A percentile compares a stretch with the other conserved stretches of the same genome.
Conservation (phyloP, 2,888 invertebrate genomes). For the Merodon equestris region DNA sequence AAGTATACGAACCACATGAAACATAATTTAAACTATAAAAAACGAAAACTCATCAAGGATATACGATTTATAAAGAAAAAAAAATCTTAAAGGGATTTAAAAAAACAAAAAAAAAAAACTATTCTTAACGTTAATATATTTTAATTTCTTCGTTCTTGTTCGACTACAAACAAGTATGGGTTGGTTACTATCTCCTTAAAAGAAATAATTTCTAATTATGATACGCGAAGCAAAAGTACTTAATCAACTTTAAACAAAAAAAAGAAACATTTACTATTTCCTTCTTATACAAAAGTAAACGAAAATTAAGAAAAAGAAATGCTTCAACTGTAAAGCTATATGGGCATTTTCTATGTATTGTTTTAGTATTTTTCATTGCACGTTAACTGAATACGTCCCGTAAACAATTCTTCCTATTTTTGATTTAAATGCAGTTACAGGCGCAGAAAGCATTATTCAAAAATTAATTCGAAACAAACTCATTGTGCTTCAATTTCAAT, state of each 20-base stretch:
- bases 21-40: slow-evolving; percentile 64
- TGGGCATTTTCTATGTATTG: slow-evolving; percentile 75
- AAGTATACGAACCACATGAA: slow-evolving; percentile 78
- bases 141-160: slow-evolving; percentile 63
- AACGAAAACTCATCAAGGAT: slow-evolving; percentile 71
- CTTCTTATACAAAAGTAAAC: slow-evolving; percentile 28
- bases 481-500: slow-evolving; percentile 62
- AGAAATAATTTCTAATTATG: slow-evolving; percentile 56
- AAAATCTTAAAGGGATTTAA: slow-evolving; percentile 71
- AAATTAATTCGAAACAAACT: slow-evolving; percentile 32
- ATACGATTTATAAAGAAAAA: slow-evolving; percentile 73
- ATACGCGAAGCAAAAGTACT: slow-evolving; percentile 57
- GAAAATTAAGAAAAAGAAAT: slow-evolving; percentile 50
- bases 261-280: slow-evolving; percentile 66
- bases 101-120: slow-evolving; percentile 64
- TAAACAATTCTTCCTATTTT: slow-evolving; percentile 31
- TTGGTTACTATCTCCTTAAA: slow-evolving; percentile 67
- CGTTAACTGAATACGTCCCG: slow-evolving; percentile 8
- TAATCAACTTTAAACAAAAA: slow-evolving; percentile 61
- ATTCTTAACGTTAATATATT: slow-evolving; percentile 66
- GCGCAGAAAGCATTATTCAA: slow-evolving; percentile 24
- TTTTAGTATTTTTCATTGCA: slow-evolving; percentile 38
- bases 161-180: slow-evolving; percentile 68
- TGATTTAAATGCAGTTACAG: slow-evolving; percentile 59
- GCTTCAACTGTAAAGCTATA: slow-evolving; percentile 76